Conservation (phyloP, 2,113 vertebrate species). For the Sardina pilchardus region DNA sequence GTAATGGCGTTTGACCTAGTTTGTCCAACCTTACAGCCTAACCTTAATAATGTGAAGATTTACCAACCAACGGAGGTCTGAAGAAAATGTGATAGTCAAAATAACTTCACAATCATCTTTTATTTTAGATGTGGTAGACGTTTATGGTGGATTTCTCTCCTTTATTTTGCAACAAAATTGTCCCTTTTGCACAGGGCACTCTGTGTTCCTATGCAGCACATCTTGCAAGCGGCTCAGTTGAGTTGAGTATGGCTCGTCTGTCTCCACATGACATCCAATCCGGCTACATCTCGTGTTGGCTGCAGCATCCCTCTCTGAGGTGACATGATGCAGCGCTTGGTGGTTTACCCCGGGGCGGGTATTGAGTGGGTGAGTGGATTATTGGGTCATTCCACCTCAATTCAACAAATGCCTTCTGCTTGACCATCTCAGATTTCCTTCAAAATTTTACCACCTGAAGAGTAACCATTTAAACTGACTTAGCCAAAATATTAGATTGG, state of each 20-base stretch:
- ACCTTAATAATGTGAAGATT: not conserved
- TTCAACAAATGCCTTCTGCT: too few relatives aligned
- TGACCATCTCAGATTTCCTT: too few relatives aligned
- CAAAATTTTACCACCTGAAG: too few relatives aligned
- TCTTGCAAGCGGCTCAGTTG: not conserved
- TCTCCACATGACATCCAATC: not conserved
- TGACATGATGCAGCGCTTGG: conserved; percentile 1
- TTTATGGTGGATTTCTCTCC: too few relatives aligned
- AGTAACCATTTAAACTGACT: too few relatives aligned
- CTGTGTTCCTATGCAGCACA: not conserved
- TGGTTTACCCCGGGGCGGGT: not conserved
- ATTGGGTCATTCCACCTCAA: too few relatives aligned
- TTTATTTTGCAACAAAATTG: too few relatives aligned
- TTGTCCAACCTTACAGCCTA: not conserved
- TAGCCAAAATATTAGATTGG: too few relatives aligned
- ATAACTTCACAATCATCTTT: not conserved
- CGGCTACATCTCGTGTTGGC: not conserved
- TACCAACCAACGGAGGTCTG: not conserved
- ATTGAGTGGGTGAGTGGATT: conserved; percentile 17
- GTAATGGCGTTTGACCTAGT: not conserved
- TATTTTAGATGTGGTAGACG: not conserved
- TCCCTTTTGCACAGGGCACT: too few relatives aligned
- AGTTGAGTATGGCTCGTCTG: not conserved
- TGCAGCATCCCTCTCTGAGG: not conserved
- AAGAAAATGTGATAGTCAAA: not conserved